These are phyloP conservation scores for Silurus aristotelis DNA, from an alignment of 2,797 vertebrate species.

Conservation along the genomic window DNA sequence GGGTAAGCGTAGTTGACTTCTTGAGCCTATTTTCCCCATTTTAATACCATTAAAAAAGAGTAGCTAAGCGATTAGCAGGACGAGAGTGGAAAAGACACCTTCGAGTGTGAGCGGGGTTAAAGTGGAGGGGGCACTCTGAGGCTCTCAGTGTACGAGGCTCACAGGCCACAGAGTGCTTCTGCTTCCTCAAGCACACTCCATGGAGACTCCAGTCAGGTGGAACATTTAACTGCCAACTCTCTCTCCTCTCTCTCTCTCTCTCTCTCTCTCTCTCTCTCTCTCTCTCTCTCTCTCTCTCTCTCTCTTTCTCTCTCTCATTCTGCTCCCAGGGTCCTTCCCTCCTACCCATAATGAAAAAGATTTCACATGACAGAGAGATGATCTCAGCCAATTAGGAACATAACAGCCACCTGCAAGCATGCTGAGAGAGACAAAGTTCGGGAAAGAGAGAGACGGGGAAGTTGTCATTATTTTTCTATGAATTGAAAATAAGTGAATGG, in stretches of 20 bases:
- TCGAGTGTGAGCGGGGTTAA: slow-evolving; percentile 51
- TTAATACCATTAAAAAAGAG: slow-evolving; percentile 58
- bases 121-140: slow-evolving; percentile 47
- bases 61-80: slow-evolving; percentile 50
- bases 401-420: slow-evolving; percentile 55
- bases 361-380: slow-evolving; percentile 58
- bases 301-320: slow-evolving; percentile 26
- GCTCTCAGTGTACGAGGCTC: slow-evolving; percentile 43
- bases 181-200: slow-evolving; percentile 49
- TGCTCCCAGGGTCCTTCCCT: slow-evolving; percentile 45
- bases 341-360: slow-evolving; percentile 55
- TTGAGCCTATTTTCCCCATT: slow-evolving; percentile 54
- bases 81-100: slow-evolving; percentile 43
- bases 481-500: not conserved
- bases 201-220: slow-evolving; percentile 60
- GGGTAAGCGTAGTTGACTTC: slow-evolving; percentile 53
- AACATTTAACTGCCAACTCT: slow-evolving; percentile 48
- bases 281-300: slow-evolving; percentile 43
- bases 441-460: slow-evolving; percentile 9
- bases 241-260: slow-evolving; percentile 36
- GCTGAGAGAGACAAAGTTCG: slow-evolving; percentile 44
- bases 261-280: slow-evolving; percentile 37
- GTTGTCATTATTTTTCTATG: not conserved
- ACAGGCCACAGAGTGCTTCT: slow-evolving; percentile 47
- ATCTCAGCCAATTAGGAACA: slow-evolving; percentile 55